Evolutionary conservation across 2,888 invertebrate species (phyloP).

Genomic region (Maniola hyperantus): DNA sequence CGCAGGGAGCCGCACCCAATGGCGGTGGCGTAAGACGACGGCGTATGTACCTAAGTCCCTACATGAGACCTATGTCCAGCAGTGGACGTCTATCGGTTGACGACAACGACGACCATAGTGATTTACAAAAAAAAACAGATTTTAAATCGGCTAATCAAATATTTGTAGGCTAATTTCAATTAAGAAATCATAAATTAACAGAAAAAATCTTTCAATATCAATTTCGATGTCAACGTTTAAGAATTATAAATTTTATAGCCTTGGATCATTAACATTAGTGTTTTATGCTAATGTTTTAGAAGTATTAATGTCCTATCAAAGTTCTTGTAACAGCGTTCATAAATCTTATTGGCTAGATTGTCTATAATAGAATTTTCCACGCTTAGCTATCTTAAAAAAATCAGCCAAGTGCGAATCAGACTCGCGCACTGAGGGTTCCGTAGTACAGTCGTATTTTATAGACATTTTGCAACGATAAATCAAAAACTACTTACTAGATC

Average conservation of each 20-base stretch:
- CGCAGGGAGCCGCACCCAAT: no score
- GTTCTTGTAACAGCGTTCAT: conserved; percentile 27
- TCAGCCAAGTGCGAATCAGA: not conserved
- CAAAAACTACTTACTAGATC: no score
- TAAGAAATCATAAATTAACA: conserved; percentile 3
- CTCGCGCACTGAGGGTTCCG: no score
- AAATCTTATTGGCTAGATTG: conserved; percentile 10
- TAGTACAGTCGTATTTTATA: no score
- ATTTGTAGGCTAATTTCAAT: conserved; percentile 7
- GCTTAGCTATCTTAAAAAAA: not conserved
- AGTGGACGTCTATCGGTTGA: no score
- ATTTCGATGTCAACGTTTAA: not conserved
- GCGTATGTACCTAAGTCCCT: no score
- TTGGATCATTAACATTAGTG: conserved; percentile 25
- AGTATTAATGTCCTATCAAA: conserved; percentile 32
- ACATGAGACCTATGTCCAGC: no score
- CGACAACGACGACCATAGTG: no score
- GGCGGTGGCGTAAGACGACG: no score
- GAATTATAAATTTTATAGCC: conserved; percentile 27
- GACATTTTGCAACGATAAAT: no score
- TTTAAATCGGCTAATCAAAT: conserved; percentile 2
- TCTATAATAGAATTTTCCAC: conserved; percentile 15
- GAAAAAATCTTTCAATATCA: not conserved
- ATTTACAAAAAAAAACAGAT: not conserved
- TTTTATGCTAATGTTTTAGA: conserved; percentile 28